Base-by-base conservation (phyloP, 2,797 vertebrate species). In the Mareca strepera region DNA sequence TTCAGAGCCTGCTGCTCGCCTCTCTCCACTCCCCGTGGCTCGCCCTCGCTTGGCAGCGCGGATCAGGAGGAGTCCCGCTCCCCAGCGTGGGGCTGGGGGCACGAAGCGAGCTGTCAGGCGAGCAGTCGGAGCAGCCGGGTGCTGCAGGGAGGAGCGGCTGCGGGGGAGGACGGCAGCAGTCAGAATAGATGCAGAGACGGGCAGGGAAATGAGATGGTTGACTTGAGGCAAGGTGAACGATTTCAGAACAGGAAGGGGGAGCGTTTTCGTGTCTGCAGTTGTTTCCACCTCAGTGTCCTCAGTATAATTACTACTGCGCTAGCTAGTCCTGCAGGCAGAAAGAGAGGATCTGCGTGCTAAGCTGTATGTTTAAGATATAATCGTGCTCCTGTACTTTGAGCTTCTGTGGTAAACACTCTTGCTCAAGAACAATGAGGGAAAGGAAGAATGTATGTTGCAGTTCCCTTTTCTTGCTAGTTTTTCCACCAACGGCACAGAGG, bases 191-290 rank as follows among this genome's bases (percentile, higher is more conserved):
- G 84, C 86, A 66, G 93, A 86, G 85, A 56, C 67, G 13, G 64
- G 92, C 86, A 94, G 95, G 93, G 94, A 93, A 94, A 96, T 90
- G 92, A 95, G 93, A 77, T 86, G 93, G 77, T 91, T 96, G 95
- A 93, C 91, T 94, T 31, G 39, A 94, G 94, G 93, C 91, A 93
- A 96, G 91, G 96, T 94, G 94, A 96, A 95, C 23, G 64, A 88
- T 93, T 96, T 95, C 77, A 87, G 96, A 83, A 74, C 80, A 93
- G 92, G 92, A 91, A 84, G 75, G 62, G 62, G 72, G 88, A 68
- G 89, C 76, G 10, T 33, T 92, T 82, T 91, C 92, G 33, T 23
- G 41, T 72, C 93, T 91, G 94, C 94, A 93, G 88, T 82, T 63
- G 82, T 85, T 96, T 95, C 88, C 90, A 92, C 93, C 85, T 90